Conservation (phyloP, 2,797 vertebrate species). For the Centropyge bicolor region DNA sequence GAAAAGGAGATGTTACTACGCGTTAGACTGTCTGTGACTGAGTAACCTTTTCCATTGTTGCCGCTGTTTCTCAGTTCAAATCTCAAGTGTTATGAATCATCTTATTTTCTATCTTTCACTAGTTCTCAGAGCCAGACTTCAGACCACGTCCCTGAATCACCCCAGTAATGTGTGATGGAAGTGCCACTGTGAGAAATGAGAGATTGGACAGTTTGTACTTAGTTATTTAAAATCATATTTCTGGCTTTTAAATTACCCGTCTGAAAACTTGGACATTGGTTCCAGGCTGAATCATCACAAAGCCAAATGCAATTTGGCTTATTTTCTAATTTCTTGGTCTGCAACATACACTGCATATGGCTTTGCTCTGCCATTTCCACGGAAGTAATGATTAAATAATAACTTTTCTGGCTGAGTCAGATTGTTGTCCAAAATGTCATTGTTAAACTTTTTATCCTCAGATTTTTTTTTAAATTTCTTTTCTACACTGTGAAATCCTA, state of each 20-base stretch:
- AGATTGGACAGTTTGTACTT: conserved; percentile 35
- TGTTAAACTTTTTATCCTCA: conserved; percentile 31
- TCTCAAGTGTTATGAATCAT: conserved; percentile 63
- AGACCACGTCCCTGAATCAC: conserved; percentile 44
- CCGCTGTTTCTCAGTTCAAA: conserved; percentile 23
- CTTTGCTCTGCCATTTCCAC: conserved; percentile 55
- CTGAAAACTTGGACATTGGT: conserved; percentile 62
- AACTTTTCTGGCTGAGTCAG: conserved; percentile 50
- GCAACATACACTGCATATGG: conserved; percentile 47
- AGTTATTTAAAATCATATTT: conserved; percentile 55
- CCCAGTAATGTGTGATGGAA: conserved; percentile 32
- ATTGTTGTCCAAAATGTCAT: conserved; percentile 60
- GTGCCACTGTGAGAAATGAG: conserved; percentile 10
- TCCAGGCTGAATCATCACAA: conserved; percentile 63
- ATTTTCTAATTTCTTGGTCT: conserved; percentile 69
- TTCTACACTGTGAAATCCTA: conserved; percentile 43
- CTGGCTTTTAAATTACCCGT: conserved; percentile 43
- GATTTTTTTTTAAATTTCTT: conserved; percentile 36
- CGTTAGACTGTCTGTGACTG: neutral
- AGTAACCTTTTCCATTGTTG: conserved; percentile 26
- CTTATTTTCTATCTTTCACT: conserved; percentile 45
- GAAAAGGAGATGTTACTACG: neutral
- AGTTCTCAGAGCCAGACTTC: conserved; percentile 28
- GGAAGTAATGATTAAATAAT: conserved; percentile 60
- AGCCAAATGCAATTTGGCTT: conserved; percentile 71